These are phyloP conservation scores for Xerus inauris DNA, from an alignment of 2,113 vertebrate species.

Conservation along the genomic window DNA sequence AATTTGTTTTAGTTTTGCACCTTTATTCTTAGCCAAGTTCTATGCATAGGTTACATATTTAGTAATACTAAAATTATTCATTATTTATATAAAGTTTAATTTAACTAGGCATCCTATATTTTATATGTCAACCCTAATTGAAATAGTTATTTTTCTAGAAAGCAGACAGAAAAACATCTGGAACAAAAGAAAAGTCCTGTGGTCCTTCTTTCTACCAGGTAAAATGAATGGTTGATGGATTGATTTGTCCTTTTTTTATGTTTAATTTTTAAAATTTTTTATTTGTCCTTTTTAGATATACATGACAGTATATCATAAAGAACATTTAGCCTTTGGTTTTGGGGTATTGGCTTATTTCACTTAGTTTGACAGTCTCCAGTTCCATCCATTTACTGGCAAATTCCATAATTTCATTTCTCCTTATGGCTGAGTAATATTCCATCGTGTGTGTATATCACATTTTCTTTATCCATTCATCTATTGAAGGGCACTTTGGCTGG, in stretches of 20 bases:
- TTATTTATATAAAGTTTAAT: constrained; percentile 36
- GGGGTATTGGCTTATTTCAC: too few species aligned
- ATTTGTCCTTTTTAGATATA: too few species aligned
- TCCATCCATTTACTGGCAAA: too few species aligned
- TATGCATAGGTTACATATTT: neutral
- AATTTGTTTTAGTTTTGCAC: neutral
- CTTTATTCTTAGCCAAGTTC: constrained; percentile 27
- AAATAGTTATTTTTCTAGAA: neutral
- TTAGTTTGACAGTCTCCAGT: too few species aligned
- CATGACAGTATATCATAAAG: too few species aligned
- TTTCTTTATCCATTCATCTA: too few species aligned
- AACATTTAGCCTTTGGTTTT: too few species aligned
- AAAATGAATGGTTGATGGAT: neutral
- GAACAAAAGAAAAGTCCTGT: neutral
- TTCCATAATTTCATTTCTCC: too few species aligned
- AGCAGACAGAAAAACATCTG: constrained; percentile 2
- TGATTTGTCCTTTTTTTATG: neutral
- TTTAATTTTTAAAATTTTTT: too few species aligned
- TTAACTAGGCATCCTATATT: neutral
- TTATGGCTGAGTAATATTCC: too few species aligned
- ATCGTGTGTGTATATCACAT: too few species aligned
- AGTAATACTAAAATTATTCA: constrained; percentile 24
- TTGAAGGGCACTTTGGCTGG: too few species aligned
- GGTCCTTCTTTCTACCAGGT: neutral
- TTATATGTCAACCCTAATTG: neutral